Conservation (phyloP, 2,113 vertebrate genomes). For the Pomatorhinus ruficollis region DNA sequence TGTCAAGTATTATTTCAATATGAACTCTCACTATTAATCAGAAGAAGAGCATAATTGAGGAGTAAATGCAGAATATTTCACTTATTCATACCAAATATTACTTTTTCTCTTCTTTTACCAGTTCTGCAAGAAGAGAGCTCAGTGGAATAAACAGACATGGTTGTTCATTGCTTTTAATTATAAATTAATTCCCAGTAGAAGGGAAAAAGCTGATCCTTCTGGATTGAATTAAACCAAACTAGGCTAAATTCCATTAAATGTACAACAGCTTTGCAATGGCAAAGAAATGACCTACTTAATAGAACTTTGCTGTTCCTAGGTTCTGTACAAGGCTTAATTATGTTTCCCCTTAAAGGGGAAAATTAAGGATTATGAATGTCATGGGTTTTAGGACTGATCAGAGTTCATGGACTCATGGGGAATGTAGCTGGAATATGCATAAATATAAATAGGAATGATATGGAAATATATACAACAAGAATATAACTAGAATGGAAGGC, state of each 20-base stretch:
- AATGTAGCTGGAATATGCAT: not conserved
- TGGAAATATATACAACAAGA: not conserved
- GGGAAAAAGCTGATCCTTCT: slow-evolving; percentile 16
- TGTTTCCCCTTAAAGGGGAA: not conserved
- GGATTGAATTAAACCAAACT: slow-evolving; percentile 50
- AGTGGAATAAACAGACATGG: not conserved
- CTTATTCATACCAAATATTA: not conserved
- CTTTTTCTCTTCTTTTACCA: slow-evolving; percentile 16
- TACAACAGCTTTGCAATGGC: slow-evolving; percentile 36
- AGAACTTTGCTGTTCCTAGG: slow-evolving; percentile 33
- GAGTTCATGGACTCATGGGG: not conserved
- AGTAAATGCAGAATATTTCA: not conserved
- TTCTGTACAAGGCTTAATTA: slow-evolving; percentile 56
- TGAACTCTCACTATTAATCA: not conserved
- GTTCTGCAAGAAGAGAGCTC: not conserved
- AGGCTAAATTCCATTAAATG: slow-evolving; percentile 54
- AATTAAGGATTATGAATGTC: slow-evolving; percentile 25
- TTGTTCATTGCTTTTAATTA: slow-evolving; percentile 54
- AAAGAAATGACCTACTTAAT: slow-evolving; percentile 49
- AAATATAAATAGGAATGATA: not conserved
- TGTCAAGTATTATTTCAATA: not conserved
- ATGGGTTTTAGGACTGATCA: not conserved
- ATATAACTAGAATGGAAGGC: not conserved
- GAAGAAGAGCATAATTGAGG: not conserved
- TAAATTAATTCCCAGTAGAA: slow-evolving; percentile 54